phyloP scores from a whole-genome alignment of 2,888 invertebrate genomes.

The Cephus runcator region DNA sequence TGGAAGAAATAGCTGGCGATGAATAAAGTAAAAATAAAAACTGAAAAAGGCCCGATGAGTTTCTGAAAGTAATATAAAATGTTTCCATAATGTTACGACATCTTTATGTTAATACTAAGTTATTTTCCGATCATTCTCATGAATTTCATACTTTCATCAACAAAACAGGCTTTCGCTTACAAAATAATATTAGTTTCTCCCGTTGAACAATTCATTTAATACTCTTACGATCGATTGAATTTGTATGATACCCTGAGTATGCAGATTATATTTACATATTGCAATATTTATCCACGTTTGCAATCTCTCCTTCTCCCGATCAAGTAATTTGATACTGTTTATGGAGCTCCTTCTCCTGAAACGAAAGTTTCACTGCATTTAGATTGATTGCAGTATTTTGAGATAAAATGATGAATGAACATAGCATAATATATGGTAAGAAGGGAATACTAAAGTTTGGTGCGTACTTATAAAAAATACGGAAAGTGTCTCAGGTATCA shows the following conservation, averaged over 20 bases:
- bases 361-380: constrained; percentile 22
- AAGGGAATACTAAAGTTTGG: not conserved
- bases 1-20: not conserved
- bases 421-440: not conserved
- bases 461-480: not conserved
- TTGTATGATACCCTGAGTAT: not conserved
- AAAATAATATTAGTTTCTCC: not conserved
- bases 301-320: constrained; percentile 22
- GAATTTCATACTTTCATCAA: not conserved
- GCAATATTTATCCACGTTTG: not conserved
- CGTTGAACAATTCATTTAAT: not conserved
- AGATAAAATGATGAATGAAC: not conserved
- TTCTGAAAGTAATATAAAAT: not conserved
- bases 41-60: not conserved
- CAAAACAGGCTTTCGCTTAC: not conserved
- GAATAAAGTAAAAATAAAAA: not conserved
- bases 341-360: constrained; percentile 31
- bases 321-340: constrained; percentile 23
- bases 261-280: constrained; percentile 1
- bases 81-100: not conserved
- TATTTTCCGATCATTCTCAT: no score
- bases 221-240: not conserved
- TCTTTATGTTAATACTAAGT: not conserved
- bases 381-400: not conserved
- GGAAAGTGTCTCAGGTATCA: not conserved